phyloP scores from a whole-genome alignment of 2,797 vertebrate genomes.

The Premnoplex brunnescens region DNA sequence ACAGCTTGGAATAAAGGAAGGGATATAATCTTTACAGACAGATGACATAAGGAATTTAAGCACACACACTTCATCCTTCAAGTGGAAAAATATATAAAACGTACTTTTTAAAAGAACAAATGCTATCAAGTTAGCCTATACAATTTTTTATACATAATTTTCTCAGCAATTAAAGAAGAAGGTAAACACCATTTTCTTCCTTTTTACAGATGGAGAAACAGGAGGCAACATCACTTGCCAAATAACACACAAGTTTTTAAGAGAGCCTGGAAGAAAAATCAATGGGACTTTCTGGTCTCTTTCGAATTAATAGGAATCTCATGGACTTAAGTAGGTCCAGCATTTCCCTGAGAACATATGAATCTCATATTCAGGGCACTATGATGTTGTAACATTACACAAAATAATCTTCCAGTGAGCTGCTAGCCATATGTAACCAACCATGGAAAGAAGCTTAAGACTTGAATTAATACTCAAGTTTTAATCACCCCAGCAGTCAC shows the following conservation, averaged over 20 bases:
- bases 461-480: conserved; percentile 16
- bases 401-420: not conserved
- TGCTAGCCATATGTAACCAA: not conserved
- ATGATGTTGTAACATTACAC: not conserved
- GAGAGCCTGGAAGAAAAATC: not conserved
- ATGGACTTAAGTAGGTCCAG: not conserved
- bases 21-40: not conserved
- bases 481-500: not conserved
- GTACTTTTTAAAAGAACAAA: not conserved
- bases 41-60: not conserved
- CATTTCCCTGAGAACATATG: not conserved
- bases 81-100: not conserved
- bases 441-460: conserved; percentile 31
- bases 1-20: not conserved
- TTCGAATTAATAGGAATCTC: not conserved
- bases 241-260: not conserved
- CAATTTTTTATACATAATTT: not conserved
- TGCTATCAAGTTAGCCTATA: rapidly evolving
- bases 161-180: not conserved
- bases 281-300: not conserved
- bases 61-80: not conserved
- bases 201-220: not conserved
- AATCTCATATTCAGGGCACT: not conserved
- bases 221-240: not conserved
- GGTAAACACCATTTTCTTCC: not conserved